Conservation (phyloP, 2,113 vertebrate species). For the Cryptoleucopteryx plumbea region DNA sequence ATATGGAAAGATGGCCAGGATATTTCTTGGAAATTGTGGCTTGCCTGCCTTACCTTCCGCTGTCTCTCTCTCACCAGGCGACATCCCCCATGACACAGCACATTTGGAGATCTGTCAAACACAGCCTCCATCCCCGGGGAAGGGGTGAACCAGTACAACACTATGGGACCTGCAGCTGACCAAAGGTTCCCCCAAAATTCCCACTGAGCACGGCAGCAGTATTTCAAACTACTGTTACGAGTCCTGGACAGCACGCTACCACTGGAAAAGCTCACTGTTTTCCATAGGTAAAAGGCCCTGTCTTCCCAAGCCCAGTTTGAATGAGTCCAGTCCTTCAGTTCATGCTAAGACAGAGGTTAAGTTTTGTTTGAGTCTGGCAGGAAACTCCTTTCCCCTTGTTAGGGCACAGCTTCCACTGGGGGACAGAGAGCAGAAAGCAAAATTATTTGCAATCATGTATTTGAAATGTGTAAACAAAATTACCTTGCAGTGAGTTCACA, state of each 20-base stretch:
- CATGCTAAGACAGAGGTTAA: not conserved
- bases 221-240: not conserved
- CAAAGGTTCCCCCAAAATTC: not conserved
- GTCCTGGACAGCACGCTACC: fast-evolving
- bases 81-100: not conserved
- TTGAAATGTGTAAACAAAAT: not conserved
- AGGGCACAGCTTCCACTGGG: not conserved
- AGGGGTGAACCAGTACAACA: not conserved
- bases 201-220: not conserved
- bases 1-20: not conserved
- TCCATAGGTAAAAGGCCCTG: not conserved
- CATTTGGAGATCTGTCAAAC: not conserved
- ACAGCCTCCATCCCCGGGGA: not conserved
- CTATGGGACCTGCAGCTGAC: not conserved
- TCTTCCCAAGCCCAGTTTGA: not conserved
- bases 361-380: not conserved
- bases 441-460: not conserved
- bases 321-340: not conserved
- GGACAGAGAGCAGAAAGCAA: not conserved
- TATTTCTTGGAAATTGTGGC: not conserved
- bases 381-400: not conserved
- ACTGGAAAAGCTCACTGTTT: not conserved
- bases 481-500: not conserved
- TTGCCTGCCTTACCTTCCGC: not conserved
- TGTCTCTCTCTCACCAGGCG: not conserved